A percentile compares a stretch with the other conserved stretches of the same genome.
Evolutionary conservation across 2,888 invertebrate genomes (phyloP).

Genomic region (Agrochola litura): DNA sequence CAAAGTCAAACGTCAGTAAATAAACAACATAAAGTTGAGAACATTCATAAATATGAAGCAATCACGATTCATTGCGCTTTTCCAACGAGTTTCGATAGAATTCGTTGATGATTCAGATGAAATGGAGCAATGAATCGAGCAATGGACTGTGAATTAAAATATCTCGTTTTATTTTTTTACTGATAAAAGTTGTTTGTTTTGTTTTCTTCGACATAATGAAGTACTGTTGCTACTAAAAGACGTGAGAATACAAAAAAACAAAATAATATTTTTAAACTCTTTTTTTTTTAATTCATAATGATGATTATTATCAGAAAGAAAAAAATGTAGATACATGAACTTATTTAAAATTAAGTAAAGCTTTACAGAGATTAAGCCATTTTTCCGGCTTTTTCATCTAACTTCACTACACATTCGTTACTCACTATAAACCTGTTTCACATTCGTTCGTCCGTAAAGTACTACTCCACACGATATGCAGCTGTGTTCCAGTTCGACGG

Average conservation of each 20-base stretch:
- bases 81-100: slow-evolving; percentile 53
- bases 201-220: background rate
- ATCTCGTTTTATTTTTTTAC: slow-evolving; percentile 28
- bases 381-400: background rate
- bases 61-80: slow-evolving; percentile 58
- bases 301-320: too few species aligned
- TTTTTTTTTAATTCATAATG: too few species aligned
- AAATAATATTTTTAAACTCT: background rate
- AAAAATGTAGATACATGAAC: too few species aligned
- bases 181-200: slow-evolving; percentile 24
- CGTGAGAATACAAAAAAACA: background rate
- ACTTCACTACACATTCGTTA: slow-evolving; percentile 4
- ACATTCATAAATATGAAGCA: slow-evolving; percentile 55
- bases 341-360: background rate
- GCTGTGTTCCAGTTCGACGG: slow-evolving; percentile 16
- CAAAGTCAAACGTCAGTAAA: slow-evolving; percentile 49
- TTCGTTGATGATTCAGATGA: slow-evolving; percentile 46
- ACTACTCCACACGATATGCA: background rate
- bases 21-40: slow-evolving; percentile 51
- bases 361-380: background rate
- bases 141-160: slow-evolving; percentile 58
- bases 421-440: background rate
- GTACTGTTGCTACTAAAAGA: background rate
- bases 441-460: background rate
- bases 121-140: slow-evolving; percentile 56